These are phyloP conservation scores for Cydia splendana DNA, from an alignment of 1,140 invertebrate genomes.

Conservation along the genomic window DNA sequence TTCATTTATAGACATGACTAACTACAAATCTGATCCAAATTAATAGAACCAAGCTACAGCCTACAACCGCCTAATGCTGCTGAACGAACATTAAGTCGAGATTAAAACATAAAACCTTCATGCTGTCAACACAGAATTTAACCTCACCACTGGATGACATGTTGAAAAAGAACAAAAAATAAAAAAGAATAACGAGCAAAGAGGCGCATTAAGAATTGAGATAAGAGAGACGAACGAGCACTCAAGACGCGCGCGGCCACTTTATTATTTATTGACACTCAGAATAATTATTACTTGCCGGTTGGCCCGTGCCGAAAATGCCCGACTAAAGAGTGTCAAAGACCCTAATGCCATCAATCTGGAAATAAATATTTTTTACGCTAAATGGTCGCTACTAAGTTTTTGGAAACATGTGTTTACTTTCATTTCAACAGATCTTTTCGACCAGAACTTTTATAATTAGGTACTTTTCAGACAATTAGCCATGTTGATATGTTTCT, in stretches of 20 bases:
- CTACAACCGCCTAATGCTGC: slow-evolving; percentile 49
- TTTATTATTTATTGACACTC: slow-evolving; percentile 80
- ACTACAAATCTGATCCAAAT: slow-evolving; percentile 58
- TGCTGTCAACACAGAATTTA: slow-evolving; percentile 76
- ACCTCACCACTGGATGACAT: slow-evolving; percentile 63
- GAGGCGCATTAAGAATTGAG: slow-evolving; percentile 78
- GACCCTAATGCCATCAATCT: slow-evolving; percentile 46
- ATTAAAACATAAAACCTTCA: slow-evolving; percentile 77
- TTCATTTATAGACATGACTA: slow-evolving; percentile 38
- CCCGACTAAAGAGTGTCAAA: slow-evolving; percentile 39
- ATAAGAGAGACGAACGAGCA: slow-evolving; percentile 77
- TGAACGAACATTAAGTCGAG: slow-evolving; percentile 62
- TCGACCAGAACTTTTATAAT: not conserved
- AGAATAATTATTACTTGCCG: slow-evolving; percentile 76
- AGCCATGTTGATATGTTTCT: not conserved
- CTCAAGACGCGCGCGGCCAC: slow-evolving; percentile 66
- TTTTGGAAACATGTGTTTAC: not conserved
- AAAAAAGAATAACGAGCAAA: slow-evolving; percentile 67
- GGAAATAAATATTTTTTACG: slow-evolving; percentile 18
- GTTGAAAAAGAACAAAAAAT: slow-evolving; percentile 60
- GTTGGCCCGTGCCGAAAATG: slow-evolving; percentile 72
- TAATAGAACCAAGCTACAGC: slow-evolving; percentile 44
- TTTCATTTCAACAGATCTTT: not conserved
- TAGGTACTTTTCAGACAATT: too few relatives aligned
- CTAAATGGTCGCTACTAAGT: not conserved